These are phyloP conservation scores for Phylloscopus trochilus DNA, from an alignment of 2,113 vertebrate genomes.

Conservation along the genomic window DNA sequence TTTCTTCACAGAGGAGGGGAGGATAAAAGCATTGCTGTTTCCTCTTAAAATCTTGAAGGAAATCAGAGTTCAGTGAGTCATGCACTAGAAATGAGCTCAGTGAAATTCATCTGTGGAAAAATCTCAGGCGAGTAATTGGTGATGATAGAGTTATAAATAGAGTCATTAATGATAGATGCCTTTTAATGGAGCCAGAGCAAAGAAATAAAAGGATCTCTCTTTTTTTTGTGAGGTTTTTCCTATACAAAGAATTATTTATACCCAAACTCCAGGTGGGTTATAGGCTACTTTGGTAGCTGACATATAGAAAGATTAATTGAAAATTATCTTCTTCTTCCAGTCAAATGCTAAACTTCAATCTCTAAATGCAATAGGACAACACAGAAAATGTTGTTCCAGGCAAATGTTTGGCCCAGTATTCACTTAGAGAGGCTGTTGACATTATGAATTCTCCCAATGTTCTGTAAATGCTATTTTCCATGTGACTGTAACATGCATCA, in stretches of 20 bases:
- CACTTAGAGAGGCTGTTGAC: neutral
- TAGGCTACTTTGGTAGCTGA: neutral
- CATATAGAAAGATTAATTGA: neutral
- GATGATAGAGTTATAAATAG: neutral
- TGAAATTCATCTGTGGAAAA: neutral
- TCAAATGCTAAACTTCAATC: neutral
- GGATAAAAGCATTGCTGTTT: constrained; percentile 6
- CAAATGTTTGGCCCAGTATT: neutral
- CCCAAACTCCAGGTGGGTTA: neutral
- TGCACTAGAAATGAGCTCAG: neutral
- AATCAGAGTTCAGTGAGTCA: constrained; percentile 25
- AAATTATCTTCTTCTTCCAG: neutral
- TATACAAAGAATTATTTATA: neutral
- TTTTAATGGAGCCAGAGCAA: neutral
- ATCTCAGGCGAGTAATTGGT: neutral
- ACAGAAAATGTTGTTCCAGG: neutral
- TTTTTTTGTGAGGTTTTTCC: neutral
- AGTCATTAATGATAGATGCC: neutral
- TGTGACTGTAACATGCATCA: neutral
- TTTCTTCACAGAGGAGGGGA: neutral
- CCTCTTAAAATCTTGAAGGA: constrained; percentile 28
- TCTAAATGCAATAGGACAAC: neutral
- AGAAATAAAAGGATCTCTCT: neutral
- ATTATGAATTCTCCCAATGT: neutral
- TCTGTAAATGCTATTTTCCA: neutral